Evolutionary conservation across 2,113 vertebrate species (phyloP).

Genomic region (Oncorhynchus masou): DNA sequence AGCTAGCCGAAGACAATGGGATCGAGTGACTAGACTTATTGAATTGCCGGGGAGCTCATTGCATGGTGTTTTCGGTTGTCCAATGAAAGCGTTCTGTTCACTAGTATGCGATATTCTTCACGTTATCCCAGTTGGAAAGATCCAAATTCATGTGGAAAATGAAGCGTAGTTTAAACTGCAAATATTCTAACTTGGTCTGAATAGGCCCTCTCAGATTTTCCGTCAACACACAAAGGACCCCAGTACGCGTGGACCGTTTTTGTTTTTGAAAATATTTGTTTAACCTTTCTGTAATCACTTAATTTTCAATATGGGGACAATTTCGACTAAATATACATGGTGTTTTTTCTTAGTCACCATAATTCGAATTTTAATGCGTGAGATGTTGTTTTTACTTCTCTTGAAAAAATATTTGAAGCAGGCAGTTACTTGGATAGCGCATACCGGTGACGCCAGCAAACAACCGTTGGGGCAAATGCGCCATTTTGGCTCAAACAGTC

Average conservation of each 20-base stretch:
- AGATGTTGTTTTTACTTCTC: background rate
- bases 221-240: background rate
- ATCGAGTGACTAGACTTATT: too few relatives aligned
- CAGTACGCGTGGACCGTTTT: background rate
- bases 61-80: too few relatives aligned
- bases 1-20: too few relatives aligned
- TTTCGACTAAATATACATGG: too few relatives aligned
- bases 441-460: conserved; percentile 42
- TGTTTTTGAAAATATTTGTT: conserved; percentile 10
- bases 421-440: conserved; percentile 39
- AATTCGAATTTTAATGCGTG: background rate
- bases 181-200: conserved; percentile 57
- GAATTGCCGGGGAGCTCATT: too few relatives aligned
- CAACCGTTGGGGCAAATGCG: conserved; percentile 34
- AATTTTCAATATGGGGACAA: background rate
- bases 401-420: conserved; percentile 14
- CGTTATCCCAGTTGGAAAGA: too few relatives aligned
- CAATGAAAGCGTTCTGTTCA: too few relatives aligned
- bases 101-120: too few relatives aligned
- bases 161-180: conserved; percentile 6
- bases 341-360: too few relatives aligned
- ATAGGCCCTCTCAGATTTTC: conserved; percentile 30
- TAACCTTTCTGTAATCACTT: background rate
- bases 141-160: background rate
- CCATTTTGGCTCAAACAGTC: conserved; percentile 85